Conservation (phyloP, 2,888 invertebrate species). For the Eupithecia dodoneata region DNA sequence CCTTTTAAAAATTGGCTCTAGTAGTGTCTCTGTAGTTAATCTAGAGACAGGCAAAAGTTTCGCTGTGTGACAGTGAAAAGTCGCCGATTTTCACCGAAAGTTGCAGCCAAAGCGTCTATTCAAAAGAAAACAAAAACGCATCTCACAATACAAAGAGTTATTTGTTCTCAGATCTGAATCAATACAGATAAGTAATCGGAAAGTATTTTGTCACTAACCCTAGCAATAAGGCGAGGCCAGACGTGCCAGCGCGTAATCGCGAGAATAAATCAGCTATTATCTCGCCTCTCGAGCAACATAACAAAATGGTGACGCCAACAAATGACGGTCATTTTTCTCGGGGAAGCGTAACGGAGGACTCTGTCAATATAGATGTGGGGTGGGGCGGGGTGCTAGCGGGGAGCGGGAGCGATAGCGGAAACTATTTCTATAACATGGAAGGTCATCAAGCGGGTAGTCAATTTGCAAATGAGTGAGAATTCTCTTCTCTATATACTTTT, state of each 20-base stretch:
- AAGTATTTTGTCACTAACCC: constrained; percentile 37
- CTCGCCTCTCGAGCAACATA: constrained; percentile 81
- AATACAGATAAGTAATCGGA: constrained; percentile 24
- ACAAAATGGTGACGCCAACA: constrained; percentile 81
- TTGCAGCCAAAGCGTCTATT: neutral
- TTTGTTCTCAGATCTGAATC: constrained; percentile 24
- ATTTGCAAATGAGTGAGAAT: neutral
- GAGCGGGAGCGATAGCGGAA: constrained; percentile 39
- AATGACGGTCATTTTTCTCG: constrained; percentile 82
- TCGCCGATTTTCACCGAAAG: neutral
- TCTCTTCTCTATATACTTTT: neutral
- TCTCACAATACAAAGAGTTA: neutral
- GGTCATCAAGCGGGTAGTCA: neutral
- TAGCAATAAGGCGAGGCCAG: constrained; percentile 38
- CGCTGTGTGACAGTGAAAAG: neutral
- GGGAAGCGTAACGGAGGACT: constrained; percentile 76
- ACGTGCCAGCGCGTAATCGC: constrained; percentile 65
- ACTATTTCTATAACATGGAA: neutral
- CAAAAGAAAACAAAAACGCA: neutral
- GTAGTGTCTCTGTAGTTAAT: too few relatives aligned
- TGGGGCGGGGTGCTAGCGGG: constrained; percentile 39
- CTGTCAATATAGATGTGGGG: constrained; percentile 79
- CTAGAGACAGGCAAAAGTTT: neutral
- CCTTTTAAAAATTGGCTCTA: neutral
- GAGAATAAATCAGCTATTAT: constrained; percentile 81